Base-by-base conservation (phyloP, 2,113 vertebrate genomes). In the Alethe castanea region DNA sequence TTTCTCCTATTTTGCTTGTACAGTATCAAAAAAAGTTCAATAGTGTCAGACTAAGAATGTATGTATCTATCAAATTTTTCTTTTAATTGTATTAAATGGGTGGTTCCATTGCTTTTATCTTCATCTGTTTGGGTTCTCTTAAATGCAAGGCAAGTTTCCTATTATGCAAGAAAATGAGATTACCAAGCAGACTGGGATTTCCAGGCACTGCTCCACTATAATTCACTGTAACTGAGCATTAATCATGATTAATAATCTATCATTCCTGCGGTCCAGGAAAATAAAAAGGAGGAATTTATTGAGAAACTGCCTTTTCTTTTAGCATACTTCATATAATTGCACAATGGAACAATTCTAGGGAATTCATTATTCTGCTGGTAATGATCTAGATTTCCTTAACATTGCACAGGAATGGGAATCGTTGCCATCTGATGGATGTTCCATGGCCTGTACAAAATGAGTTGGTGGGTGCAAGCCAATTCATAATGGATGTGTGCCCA, bases 381-480 rank as follows among this genome's bases (percentile, higher is more conserved):
- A 94, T 4, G 9, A 88, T 81, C 94, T 94, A 94, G 92, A 74
- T 77, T 95, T 94, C 86, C 85, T 88, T 88, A 76, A 64, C 50
- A 28, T 50, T 86, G 92, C 94, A 86, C 77, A 84, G 0, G 8
- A 90, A 60, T 59, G 78, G 92, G 94, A 88, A 90, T 86, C 1
- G 0, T 56, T 94, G 73, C 86, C 96, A 94, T 96, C 61, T 92
- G 96, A 94, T 93, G 82, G 50, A 44, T 81, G 88, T 79, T 96
- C 90, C 82, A 31, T 72, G 88, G 93, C 88, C 95, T 95, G 86
- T 69, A 64, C 61, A 91, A 95, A 97, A 96, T 62, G 72, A 95
- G 83, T 88, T 61, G 73, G 88, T 96, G 95, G 72, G 95, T 88
- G 69, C 40, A 84, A 94, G 95, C 94, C 96, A 97, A 92, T 40